These are phyloP conservation scores for Excalfactoria chinensis DNA, from an alignment of 2,113 vertebrate species.

Conservation along the genomic window DNA sequence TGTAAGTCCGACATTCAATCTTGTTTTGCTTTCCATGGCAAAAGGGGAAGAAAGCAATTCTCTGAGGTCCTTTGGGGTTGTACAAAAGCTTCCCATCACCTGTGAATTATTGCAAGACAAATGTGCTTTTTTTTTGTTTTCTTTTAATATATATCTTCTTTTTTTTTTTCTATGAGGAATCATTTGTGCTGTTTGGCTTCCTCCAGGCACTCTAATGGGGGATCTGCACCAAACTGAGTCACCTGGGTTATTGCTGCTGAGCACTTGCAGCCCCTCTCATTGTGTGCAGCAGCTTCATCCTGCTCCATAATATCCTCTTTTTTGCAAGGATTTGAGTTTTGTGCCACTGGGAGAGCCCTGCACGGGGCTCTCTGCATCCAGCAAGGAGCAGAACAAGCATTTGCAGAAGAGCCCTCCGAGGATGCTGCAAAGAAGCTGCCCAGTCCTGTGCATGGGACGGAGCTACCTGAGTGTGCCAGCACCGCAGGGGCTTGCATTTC, in stretches of 20 bases:
- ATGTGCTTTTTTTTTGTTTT: not conserved
- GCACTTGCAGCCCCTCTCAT: accelerated
- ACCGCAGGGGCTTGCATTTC: not conserved
- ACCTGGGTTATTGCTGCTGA: not conserved
- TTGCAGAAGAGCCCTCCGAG: not conserved
- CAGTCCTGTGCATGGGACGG: not conserved
- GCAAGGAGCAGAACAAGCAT: not conserved
- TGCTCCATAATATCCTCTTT: not conserved
- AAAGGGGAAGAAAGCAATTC: not conserved
- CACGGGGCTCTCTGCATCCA: not conserved
- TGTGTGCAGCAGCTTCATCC: accelerated
- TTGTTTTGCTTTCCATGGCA: not conserved
- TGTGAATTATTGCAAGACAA: slow-evolving; percentile 6
- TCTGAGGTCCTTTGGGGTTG: not conserved
- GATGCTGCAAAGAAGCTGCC: not conserved
- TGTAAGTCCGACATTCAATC: not conserved
- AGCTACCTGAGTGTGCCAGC: not conserved
- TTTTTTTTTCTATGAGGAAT: not conserved
- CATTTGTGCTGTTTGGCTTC: not conserved
- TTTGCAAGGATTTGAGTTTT: not conserved
- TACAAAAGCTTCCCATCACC: not conserved
- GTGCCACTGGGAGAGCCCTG: not conserved
- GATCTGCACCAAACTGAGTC: accelerated
- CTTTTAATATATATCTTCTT: no score
- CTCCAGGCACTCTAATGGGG: accelerated